A percentile compares a stretch with the other conserved stretches of the same genome.
Evolutionary conservation across 2,113 vertebrate genomes (phyloP).

Genomic region (Ascaphus truei): DNA sequence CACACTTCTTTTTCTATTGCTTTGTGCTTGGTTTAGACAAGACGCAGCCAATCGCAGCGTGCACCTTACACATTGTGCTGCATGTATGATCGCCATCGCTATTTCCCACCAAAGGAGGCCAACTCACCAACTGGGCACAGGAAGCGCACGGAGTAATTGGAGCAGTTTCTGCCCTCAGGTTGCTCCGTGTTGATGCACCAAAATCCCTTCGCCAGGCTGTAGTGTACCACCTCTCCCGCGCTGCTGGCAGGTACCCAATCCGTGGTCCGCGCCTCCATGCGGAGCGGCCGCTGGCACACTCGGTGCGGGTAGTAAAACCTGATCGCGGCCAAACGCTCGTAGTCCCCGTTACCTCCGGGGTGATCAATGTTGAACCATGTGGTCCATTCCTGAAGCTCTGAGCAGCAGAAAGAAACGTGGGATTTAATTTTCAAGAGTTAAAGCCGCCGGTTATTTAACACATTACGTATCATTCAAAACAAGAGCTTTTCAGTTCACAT

Average conservation of each 20-base stretch:
- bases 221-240: constrained; percentile 75
- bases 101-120: not conserved
- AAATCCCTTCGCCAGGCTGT: constrained; percentile 72
- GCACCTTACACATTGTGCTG: too few species aligned
- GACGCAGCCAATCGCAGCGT: too few species aligned
- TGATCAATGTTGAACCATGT: constrained; percentile 88
- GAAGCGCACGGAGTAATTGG: constrained; percentile 74
- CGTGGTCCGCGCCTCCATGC: constrained; percentile 78
- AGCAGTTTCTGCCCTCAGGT: constrained; percentile 66
- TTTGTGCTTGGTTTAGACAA: too few species aligned
- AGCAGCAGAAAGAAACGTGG: constrained; percentile 6
- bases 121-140: constrained; percentile 73
- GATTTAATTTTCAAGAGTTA: too few species aligned
- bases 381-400: constrained; percentile 77
- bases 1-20: too few species aligned
- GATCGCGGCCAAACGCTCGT: constrained; percentile 80
- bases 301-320: constrained; percentile 76
- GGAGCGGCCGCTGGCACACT: constrained; percentile 66
- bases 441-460: too few species aligned
- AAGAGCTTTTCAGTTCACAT: too few species aligned
- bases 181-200: constrained; percentile 87
- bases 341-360: constrained; percentile 81
- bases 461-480: too few species aligned
- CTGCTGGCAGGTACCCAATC: constrained; percentile 70
- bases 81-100: too few species aligned